A percentile compares a stretch with the other conserved stretches of the same genome.
These are phyloP conservation scores for Danaus plexippus DNA, from an alignment of 1,140 invertebrate genomes.

Conservation along the genomic window DNA sequence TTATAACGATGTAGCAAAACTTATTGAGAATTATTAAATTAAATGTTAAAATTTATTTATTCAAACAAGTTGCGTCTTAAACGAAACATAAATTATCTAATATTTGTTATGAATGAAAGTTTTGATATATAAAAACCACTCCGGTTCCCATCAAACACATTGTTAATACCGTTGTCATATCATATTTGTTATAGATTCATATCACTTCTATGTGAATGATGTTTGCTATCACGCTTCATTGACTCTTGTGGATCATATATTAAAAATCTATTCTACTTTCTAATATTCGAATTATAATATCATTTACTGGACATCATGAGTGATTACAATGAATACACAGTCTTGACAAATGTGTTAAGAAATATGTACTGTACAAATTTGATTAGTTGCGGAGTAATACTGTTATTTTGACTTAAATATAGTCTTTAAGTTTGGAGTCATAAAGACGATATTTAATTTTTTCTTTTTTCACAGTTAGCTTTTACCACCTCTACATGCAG, in stretches of 20 bases:
- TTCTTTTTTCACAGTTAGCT: too few species aligned
- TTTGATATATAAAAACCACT: conserved; percentile 40
- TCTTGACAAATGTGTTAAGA: conserved; percentile 61
- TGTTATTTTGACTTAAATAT: neutral
- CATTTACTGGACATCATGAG: conserved; percentile 49
- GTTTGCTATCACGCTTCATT: conserved; percentile 31
- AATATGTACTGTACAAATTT: conserved; percentile 54
- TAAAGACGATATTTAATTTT: too few species aligned
- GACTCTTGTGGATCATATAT: conserved; percentile 29
- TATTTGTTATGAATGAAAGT: conserved; percentile 33
- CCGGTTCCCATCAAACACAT: conserved; percentile 21
- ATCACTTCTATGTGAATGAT: conserved; percentile 31
- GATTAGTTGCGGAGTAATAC: conserved; percentile 42
- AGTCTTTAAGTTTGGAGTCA: too few species aligned
- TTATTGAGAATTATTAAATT: too few species aligned
- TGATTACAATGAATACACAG: conserved; percentile 49
- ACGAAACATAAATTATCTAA: too few species aligned
- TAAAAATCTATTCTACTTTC: conserved; percentile 40
- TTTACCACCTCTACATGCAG: too few species aligned
- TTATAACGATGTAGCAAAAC: too few species aligned
- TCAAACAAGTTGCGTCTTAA: too few species aligned
- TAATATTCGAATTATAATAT: conserved; percentile 55
- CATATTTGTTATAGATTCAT: conserved; percentile 53
- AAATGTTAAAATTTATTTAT: too few species aligned
- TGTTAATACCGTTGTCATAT: conserved; percentile 43